Percentiles rank a stretch among this genome's conserved stretches.
Evolutionary conservation across 2,888 invertebrate species (phyloP).

Genomic region (Cremastinae sp.): DNA sequence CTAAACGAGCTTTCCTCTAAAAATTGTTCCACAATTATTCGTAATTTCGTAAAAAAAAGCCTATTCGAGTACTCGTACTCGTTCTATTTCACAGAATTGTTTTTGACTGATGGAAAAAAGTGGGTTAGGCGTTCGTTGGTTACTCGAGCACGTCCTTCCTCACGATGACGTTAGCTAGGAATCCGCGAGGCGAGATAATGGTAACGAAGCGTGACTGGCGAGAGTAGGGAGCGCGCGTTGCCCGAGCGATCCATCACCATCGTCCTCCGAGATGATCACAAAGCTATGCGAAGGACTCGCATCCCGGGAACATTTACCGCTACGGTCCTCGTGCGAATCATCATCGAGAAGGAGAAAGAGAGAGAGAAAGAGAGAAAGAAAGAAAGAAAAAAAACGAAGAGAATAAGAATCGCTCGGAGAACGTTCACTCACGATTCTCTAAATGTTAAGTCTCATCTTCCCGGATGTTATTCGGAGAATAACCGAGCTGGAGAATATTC

Average conservation of each 20-base stretch:
- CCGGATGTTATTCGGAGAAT: not conserved
- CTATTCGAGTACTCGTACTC: not conserved
- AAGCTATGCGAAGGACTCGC: conserved; percentile 73
- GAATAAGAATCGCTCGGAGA: conserved; percentile 27
- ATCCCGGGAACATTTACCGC: conserved; percentile 34
- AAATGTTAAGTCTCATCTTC: conserved; percentile 44
- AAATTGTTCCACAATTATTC: too few relatives aligned
- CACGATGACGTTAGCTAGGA: conserved; percentile 11
- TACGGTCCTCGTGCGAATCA: conserved; percentile 22
- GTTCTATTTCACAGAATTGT: not conserved
- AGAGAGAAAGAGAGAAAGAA: too few relatives aligned
- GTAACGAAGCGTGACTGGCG: conserved; percentile 69
- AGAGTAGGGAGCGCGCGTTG: conserved; percentile 57
- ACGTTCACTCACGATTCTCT: conserved; percentile 46
- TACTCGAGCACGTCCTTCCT: conserved; percentile 27
- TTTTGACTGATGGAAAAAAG: not conserved
- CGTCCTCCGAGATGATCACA: conserved; percentile 67
- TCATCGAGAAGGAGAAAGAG: not conserved
- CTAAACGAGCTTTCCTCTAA: too few relatives aligned
- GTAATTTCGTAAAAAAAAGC: too few relatives aligned
- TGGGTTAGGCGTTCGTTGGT: conserved; percentile 1
- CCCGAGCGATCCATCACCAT: conserved; percentile 71
- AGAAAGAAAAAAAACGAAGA: too few relatives aligned
- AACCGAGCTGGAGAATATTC: conserved; percentile 9
- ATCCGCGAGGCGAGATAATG: conserved; percentile 66